Base-by-base conservation (phyloP, 2,113 vertebrate genomes). In the Zapus hudsonius region DNA sequence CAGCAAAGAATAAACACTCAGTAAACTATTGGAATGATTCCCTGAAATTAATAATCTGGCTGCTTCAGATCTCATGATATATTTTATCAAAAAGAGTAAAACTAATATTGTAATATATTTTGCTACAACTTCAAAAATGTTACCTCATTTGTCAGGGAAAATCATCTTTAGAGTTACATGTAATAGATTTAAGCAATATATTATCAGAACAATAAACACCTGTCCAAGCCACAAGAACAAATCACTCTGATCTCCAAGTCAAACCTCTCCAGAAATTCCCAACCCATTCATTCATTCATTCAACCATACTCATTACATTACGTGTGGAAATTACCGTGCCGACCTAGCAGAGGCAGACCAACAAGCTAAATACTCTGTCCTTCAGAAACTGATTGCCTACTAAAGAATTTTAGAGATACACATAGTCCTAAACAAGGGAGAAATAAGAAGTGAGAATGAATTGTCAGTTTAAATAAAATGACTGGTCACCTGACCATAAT, bases 1-100 rank as follows among this genome's bases (percentile, higher is more conserved):
- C 90, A 90, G 76, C 63, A 87, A 27, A 94, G 73, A 91, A 93
- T 85, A 91, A 94, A 91, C 67, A 55, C 78, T 75, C 74, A 91
- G 42, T 38, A 83, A 40, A 20, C 40, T 89, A 70, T 84, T 36
- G 33, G 61, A 92, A 84, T 42, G 73, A 93, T 31, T 79, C 86
- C 63, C 69, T 83, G 74, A 90, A 81, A 85, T 75, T 44, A 72
- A 90, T 69, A 90, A 82, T 64, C 82, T 29, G 19, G 69, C 4
- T 61, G 84, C 40, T 91, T 66, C 44, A 91, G 33, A 59, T 89
- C 42, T 91, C 78, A 78, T 25, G 38, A 89, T 74, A 66, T 57
- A 88, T 84, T 92, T 72, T 47, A 87, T 42, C 78, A 74, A 67
- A n/a, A 95, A 74, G 31, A 87, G 33, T 84, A 92, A 92, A 89